A percentile compares a stretch with the other conserved stretches of the same genome.
Evolutionary conservation across 2,113 vertebrate genomes (phyloP).

Genomic region (Austrofundulus limnaeus): DNA sequence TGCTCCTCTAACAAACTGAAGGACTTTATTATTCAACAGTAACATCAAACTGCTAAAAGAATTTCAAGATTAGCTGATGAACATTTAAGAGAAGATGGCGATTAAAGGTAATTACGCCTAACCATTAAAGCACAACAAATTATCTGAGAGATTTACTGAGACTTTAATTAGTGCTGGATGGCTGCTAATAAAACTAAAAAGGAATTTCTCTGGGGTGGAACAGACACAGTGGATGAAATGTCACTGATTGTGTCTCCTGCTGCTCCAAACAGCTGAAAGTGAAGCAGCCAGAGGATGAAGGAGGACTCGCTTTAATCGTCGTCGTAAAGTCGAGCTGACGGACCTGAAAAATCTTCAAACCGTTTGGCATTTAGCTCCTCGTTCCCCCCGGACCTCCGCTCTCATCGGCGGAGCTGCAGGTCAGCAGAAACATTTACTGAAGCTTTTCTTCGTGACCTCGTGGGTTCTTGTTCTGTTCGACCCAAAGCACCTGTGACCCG

Average conservation of each 20-base stretch:
- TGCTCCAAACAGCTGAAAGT: background rate
- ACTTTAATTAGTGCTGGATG: constrained; percentile 5
- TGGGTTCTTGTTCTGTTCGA: background rate
- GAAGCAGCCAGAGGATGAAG: no score
- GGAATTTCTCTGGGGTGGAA: constrained; percentile 5
- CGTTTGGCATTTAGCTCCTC: constrained; percentile 26
- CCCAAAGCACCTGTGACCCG: no score
- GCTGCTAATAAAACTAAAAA: background rate
- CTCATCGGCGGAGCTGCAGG: background rate
- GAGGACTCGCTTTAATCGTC: no score
- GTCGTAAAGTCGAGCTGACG: no score
- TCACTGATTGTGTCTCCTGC: constrained; percentile 10
- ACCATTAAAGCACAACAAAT: no score
- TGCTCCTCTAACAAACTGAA: no score
- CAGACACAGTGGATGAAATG: background rate
- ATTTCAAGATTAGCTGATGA: background rate
- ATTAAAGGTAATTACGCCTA: background rate
- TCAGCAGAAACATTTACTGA: constrained; percentile 12
- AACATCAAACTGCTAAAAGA: no score
- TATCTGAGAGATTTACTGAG: no score
- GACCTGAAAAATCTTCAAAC: constrained; percentile 7
- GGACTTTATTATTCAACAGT: no score
- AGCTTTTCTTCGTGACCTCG: constrained; percentile 2
- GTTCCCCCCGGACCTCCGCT: constrained; percentile 39
- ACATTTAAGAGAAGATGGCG: background rate